phyloP scores from a whole-genome alignment of 2,888 invertebrate species.

The Anagyrus pseudococci region DNA sequence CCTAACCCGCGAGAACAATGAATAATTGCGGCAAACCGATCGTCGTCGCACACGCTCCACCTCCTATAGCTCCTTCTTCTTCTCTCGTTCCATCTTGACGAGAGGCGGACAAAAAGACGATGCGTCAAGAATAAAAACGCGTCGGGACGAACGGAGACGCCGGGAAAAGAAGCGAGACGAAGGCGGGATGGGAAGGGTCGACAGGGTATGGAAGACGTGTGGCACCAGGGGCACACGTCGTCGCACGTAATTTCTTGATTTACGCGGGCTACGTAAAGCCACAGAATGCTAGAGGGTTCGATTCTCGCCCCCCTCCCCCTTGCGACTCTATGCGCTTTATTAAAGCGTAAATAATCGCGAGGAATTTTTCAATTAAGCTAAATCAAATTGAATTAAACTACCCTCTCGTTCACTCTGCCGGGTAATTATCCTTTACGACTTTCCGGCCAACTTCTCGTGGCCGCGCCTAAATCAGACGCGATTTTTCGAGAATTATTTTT shows the following conservation, averaged over 20 bases:
- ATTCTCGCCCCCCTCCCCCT: no score
- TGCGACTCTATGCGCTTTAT: no score
- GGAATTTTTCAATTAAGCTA: slow-evolving; percentile 32
- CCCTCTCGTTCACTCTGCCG: neutral
- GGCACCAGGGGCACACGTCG: slow-evolving; percentile 25
- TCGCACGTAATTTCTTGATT: slow-evolving; percentile 47
- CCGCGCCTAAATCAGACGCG: no score
- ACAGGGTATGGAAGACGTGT: slow-evolving; percentile 9
- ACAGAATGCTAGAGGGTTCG: no score
- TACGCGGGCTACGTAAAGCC: slow-evolving; percentile 37
- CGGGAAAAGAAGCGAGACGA: no score
- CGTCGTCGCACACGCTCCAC: slow-evolving; percentile 19
- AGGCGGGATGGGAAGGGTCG: neutral
- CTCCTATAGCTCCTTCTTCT: neutral
- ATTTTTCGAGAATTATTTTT: no score
- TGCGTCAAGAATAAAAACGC: slow-evolving; percentile 9
- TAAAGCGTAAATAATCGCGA: slow-evolving; percentile 25
- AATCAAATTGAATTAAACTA: slow-evolving; percentile 19
- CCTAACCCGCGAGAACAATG: slow-evolving; percentile 21
- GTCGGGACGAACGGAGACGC: neutral
- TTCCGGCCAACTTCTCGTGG: no score
- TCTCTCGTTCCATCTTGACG: slow-evolving; percentile 8
- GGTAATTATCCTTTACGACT: slow-evolving; percentile 6
- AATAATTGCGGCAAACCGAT: slow-evolving; percentile 25
- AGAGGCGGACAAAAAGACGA: slow-evolving; percentile 13